These are phyloP conservation scores for Panthera leo DNA, from an alignment of 2,113 vertebrate species.

Conservation along the genomic window DNA sequence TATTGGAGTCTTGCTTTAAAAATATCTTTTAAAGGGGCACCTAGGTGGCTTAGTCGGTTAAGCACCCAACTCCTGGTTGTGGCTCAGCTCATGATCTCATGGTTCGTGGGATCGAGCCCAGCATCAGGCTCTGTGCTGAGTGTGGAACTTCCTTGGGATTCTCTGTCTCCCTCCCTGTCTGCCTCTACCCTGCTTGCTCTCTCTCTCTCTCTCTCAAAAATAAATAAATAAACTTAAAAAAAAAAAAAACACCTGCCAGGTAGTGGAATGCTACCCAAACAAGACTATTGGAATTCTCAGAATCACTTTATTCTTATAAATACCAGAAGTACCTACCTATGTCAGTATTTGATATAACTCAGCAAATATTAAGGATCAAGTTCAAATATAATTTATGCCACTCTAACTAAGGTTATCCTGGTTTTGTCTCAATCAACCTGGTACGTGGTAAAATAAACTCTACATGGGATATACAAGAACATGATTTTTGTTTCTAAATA, in stretches of 20 bases:
- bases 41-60: too few species aligned
- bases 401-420: not conserved
- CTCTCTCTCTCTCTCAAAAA: too few species aligned
- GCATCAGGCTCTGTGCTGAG: too few species aligned
- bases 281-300: not conserved
- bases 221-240: too few species aligned
- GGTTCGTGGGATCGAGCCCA: too few species aligned
- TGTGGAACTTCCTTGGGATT: too few species aligned
- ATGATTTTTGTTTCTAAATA: conserved; percentile 19
- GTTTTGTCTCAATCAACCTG: not conserved
- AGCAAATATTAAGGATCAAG: not conserved
- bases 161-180: too few species aligned
- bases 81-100: too few species aligned
- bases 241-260: not conserved
- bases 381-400: not conserved
- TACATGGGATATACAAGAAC: not conserved
- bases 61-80: too few species aligned
- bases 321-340: not conserved
- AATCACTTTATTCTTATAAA: not conserved
- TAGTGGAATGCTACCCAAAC: not conserved
- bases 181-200: too few species aligned
- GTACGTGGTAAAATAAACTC: not conserved
- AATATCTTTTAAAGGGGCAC: too few species aligned
- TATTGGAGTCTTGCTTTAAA: not conserved
- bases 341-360: not conserved